Evolutionary conservation across 2,888 invertebrate species (phyloP).

Genomic region (Argyra leucocephala): DNA sequence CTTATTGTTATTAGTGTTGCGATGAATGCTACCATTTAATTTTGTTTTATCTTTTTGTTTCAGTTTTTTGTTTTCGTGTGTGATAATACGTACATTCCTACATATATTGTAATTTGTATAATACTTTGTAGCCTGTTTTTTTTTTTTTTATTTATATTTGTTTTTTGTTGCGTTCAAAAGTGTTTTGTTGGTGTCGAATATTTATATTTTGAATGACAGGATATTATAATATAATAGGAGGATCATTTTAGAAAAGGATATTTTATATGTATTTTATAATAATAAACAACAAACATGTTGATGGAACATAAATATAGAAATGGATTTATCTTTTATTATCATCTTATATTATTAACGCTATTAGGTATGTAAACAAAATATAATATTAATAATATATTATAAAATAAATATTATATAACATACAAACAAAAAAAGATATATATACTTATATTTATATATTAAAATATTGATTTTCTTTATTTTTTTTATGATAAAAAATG

Average conservation of each 20-base stretch:
- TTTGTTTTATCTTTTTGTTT: background rate
- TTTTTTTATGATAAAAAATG: no score
- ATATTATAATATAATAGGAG: background rate
- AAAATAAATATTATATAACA: no score
- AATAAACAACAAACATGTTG: slow-evolving; percentile 1
- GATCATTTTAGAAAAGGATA: background rate
- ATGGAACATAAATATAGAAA: slow-evolving; percentile 7
- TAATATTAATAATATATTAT: background rate
- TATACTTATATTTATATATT: no score
- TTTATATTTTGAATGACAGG: slow-evolving; percentile 2
- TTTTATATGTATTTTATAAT: background rate
- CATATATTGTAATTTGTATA: no score
- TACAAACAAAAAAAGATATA: no score
- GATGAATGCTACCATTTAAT: no score
- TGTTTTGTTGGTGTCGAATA: background rate
- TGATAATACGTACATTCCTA: no score
- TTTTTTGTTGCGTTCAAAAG: background rate
- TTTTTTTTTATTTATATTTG: background rate
- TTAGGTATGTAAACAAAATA: slow-evolving; percentile 6
- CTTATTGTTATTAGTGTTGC: no score
- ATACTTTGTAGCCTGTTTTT: background rate
- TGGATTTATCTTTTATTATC: slow-evolving; percentile 10
- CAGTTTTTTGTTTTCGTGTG: background rate
- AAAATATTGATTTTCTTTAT: no score
- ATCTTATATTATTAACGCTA: slow-evolving; percentile 8